Conservation (phyloP, 2,797 vertebrate genomes). For the Dipus sagitta region DNA sequence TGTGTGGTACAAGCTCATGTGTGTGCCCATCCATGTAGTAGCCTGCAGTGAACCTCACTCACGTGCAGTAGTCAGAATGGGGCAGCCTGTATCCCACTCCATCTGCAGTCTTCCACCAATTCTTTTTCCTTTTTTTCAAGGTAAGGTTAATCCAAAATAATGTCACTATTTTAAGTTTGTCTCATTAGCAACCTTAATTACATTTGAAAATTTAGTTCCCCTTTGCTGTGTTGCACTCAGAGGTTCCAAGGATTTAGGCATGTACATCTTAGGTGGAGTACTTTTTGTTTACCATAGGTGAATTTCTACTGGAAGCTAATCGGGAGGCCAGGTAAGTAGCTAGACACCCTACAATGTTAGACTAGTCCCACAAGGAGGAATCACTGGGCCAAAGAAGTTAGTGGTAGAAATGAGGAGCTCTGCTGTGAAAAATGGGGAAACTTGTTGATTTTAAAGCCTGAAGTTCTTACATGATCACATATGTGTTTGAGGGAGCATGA, state of each 20-base stretch:
- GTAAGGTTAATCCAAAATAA: constrained; percentile 49
- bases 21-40: no score
- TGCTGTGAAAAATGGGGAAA: background rate
- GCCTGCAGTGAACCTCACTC: no score
- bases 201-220: background rate
- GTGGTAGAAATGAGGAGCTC: background rate
- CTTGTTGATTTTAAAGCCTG: constrained; percentile 3
- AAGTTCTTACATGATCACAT: background rate
- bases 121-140: background rate
- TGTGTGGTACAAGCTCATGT: no score
- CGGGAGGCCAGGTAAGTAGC: background rate
- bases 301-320: background rate
- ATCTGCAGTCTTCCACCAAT: no score
- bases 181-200: constrained; percentile 47
- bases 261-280: background rate
- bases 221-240: background rate
- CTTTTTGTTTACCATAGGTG: background rate
- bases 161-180: constrained; percentile 22
- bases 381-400: background rate
- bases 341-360: background rate
- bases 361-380: background rate
- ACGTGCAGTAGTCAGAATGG: no score
- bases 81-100: no score
- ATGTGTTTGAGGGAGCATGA: background rate
- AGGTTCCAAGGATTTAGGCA: background rate